A percentile compares a stretch with the other conserved stretches of the same genome.
Evolutionary conservation across 2,888 invertebrate species (phyloP).

Genomic region (Xestia c-nigrum): DNA sequence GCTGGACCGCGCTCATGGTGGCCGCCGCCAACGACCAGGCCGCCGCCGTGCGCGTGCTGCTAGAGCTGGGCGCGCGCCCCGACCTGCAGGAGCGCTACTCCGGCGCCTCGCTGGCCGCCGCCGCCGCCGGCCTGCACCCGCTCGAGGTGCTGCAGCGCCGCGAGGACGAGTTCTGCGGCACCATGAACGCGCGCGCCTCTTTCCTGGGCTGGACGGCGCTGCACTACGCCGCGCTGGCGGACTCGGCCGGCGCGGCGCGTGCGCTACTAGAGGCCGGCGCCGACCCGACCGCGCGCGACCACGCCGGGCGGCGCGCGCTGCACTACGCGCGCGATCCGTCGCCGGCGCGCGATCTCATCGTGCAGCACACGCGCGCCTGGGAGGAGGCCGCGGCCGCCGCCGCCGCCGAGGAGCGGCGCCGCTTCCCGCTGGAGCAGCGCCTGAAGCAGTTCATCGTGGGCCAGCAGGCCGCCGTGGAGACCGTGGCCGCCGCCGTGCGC

Average conservation of each 20-base stretch:
- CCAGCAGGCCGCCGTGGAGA: conserved; percentile 95
- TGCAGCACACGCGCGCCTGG: conserved; percentile 87
- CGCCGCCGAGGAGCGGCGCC: conserved; percentile 94
- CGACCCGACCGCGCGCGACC: conserved; percentile 94
- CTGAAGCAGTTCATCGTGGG: conserved; percentile 96
- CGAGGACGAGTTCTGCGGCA: conserved; percentile 95
- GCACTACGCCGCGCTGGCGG: conserved; percentile 96
- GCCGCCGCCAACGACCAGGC: conserved; percentile 95
- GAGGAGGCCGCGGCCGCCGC: conserved; percentile 90
- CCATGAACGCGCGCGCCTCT: conserved; percentile 93
- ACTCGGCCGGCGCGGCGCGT: conserved; percentile 92
- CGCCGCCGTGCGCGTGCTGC: conserved; percentile 90
- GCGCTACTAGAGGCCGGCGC: conserved; percentile 93
- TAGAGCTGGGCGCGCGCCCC: conserved; percentile 95
- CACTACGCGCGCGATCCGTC: conserved; percentile 93
- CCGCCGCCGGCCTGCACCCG: conserved; percentile 92
- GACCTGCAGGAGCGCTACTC: conserved; percentile 94
- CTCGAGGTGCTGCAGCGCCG: conserved; percentile 93
- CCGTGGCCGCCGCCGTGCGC: conserved; percentile 95
- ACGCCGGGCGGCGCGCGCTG: conserved; percentile 93
- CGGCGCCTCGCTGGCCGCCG: conserved; percentile 92
- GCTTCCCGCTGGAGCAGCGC: conserved; percentile 95
- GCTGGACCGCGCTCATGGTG: conserved; percentile 97
- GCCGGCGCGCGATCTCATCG: conserved; percentile 91
- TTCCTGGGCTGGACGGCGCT: conserved; percentile 96